Evolutionary conservation across 2,113 vertebrate genomes (phyloP).

Genomic region (Tachysurus vachellii): DNA sequence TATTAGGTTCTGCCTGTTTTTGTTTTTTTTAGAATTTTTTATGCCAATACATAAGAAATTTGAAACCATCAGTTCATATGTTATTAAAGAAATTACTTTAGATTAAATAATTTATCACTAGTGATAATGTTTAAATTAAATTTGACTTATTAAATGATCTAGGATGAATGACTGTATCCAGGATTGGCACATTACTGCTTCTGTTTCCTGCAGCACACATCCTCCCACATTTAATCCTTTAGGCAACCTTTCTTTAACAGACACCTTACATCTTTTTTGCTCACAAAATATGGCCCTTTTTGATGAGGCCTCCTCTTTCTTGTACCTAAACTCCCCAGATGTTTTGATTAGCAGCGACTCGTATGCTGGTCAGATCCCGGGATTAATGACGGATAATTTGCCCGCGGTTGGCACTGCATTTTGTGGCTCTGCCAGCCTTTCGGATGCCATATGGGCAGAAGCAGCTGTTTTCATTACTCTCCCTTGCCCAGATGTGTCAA

Average conservation of each 20-base stretch:
- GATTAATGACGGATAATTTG: constrained; percentile 99
- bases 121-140: neutral
- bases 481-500: constrained; percentile 99
- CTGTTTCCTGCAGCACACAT: neutral
- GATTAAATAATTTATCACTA: neutral
- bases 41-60: neutral
- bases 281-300: constrained; percentile 65
- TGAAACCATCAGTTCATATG: neutral
- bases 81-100: neutral
- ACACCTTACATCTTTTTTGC: constrained; percentile 56
- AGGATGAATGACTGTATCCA: neutral
- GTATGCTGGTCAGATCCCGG: constrained; percentile 98
- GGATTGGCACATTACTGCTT: neutral
- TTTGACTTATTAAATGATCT: neutral
- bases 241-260: constrained; percentile 54
- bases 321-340: constrained; percentile 80
- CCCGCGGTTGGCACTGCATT: constrained; percentile 91
- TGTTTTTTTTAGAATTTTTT: neutral
- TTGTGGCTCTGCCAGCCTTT: constrained; percentile 89
- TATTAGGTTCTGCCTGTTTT: neutral
- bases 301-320: constrained; percentile 66
- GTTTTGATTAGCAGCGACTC: constrained; percentile 92
- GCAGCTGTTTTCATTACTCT: constrained; percentile 99
- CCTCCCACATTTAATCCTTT: constrained; percentile 58
- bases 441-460: constrained; percentile 96